These are phyloP conservation scores for Entomobrya proxima DNA, from an alignment of 2,888 invertebrate species.

Conservation along the genomic window DNA sequence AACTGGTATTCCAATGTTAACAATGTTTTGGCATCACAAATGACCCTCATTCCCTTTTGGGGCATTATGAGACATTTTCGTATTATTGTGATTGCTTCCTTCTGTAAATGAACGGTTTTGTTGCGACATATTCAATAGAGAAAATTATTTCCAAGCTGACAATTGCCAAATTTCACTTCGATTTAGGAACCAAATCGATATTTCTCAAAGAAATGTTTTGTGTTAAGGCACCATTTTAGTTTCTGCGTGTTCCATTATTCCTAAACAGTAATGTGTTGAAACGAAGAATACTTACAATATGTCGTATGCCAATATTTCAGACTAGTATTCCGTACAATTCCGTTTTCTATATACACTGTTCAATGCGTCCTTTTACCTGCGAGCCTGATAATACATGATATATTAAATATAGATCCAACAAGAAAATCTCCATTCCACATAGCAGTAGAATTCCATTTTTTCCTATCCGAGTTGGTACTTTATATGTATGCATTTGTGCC, in stretches of 20 bases:
- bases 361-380: background rate
- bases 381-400: background rate
- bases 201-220: background rate
- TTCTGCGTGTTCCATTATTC: no score
- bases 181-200: background rate
- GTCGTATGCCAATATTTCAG: no score
- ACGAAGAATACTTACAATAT: no score
- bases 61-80: background rate
- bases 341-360: no score
- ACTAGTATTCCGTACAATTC: no score
- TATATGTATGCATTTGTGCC: background rate
- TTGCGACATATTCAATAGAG: no score
- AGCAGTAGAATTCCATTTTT: background rate
- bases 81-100: background rate
- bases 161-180: background rate
- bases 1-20: no score
- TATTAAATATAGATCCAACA: slow-evolving; percentile 24
- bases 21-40: no score
- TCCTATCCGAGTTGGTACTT: background rate
- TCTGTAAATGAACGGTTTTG: background rate
- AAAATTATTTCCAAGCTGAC: background rate
- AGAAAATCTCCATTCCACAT: background rate
- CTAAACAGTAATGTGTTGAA: no score
- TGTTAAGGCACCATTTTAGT: background rate
- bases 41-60: no score